Conservation (phyloP, 2,113 vertebrate species). For the Callipepla squamata region DNA sequence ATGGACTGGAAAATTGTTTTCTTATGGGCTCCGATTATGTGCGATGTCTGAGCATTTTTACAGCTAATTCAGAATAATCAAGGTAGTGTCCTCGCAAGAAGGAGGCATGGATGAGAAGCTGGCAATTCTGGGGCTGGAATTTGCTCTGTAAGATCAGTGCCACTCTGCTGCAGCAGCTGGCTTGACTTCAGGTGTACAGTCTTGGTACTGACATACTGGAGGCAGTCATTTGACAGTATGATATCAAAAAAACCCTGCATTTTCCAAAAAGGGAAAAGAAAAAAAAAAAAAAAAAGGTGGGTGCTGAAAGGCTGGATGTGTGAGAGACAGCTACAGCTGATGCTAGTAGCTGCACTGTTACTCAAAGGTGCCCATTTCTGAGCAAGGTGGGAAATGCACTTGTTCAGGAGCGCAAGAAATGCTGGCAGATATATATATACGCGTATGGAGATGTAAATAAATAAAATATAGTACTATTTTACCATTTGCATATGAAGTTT, state of each 20-base stretch:
- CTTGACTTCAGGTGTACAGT: background rate
- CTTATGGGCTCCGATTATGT: background rate
- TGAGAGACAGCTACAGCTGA: background rate
- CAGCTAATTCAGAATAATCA: background rate
- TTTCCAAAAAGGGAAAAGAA: background rate
- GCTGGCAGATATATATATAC: background rate
- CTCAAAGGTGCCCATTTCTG: background rate
- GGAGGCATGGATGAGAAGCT: background rate
- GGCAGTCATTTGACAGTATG: background rate
- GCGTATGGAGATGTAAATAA: background rate
- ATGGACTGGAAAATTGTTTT: background rate
- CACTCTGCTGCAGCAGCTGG: background rate
- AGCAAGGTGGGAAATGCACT: background rate
- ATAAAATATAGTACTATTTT: background rate
- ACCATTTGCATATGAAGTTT: background rate
- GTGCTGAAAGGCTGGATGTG: background rate
- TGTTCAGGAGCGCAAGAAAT: background rate
- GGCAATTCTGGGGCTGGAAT: background rate
- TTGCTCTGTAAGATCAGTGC: background rate
- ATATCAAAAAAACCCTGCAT: background rate
- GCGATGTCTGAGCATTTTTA: background rate
- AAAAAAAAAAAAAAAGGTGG: background rate
- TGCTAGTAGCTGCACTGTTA: background rate
- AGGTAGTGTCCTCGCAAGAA: background rate
- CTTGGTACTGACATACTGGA: background rate